Conservation (phyloP, 2,888 invertebrate species). For the Eristalis arbustorum region DNA sequence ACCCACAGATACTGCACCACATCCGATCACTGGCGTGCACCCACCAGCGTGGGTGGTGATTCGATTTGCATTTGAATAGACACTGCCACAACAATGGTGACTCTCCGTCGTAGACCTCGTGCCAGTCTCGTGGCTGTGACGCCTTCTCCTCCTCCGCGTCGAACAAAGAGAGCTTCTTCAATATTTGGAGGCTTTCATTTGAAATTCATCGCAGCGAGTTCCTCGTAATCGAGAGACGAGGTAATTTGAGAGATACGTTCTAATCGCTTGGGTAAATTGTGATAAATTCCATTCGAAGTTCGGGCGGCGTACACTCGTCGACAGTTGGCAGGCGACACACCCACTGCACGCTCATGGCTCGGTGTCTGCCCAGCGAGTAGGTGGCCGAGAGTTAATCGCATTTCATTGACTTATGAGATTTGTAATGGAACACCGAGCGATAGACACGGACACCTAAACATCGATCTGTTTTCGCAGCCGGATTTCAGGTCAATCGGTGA, state of each 20-base stretch:
- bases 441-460: not conserved
- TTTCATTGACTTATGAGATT: not conserved
- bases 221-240: not conserved
- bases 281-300: not conserved
- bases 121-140: conserved; percentile 30
- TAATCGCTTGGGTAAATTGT: not conserved
- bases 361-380: too few species aligned
- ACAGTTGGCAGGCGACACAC: not conserved
- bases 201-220: conserved; percentile 10
- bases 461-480: not conserved
- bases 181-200: not conserved
- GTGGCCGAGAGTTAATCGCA: not conserved
- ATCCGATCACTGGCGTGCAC: not conserved
- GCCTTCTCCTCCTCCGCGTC: too few species aligned
- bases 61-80: conserved; percentile 30
- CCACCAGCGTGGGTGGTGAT: conserved; percentile 6
- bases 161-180: not conserved
- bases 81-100: not conserved
- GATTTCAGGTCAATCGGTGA: not conserved
- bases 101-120: not conserved
- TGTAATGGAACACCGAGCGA: not conserved
- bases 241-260: not conserved
- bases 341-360: too few species aligned
- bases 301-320: not conserved
- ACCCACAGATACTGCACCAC: not conserved